phyloP scores from a whole-genome alignment of 2,888 invertebrate species.

The Apamea anceps region DNA sequence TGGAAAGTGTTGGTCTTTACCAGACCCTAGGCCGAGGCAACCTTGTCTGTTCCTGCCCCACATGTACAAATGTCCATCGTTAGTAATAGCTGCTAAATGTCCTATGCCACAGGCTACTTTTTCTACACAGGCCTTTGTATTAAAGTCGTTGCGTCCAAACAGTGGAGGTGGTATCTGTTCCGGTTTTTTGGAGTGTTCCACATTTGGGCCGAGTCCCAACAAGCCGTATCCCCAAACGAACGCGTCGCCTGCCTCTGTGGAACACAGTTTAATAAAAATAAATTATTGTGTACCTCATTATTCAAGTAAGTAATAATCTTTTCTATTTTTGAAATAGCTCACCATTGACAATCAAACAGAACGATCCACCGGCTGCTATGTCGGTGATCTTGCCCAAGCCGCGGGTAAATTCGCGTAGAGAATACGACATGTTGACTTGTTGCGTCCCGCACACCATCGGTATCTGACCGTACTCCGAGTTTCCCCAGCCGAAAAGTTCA shows the following conservation, averaged over 20 bases:
- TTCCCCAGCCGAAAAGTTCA: conserved; percentile 99
- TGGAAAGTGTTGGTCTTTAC: conserved; percentile 96
- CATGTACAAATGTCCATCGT: conserved; percentile 95
- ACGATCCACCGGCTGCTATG: conserved; percentile 96
- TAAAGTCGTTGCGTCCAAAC: conserved; percentile 96
- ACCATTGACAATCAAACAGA: conserved; percentile 96
- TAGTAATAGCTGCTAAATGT: conserved; percentile 94
- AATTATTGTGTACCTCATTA: background rate
- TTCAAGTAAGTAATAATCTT: background rate
- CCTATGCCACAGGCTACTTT: conserved; percentile 93
- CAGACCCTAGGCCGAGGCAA: conserved; percentile 95
- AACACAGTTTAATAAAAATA: conserved; percentile 40
- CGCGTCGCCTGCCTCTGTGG: conserved; percentile 94
- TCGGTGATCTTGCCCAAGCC: conserved; percentile 94
- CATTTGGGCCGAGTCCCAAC: conserved; percentile 96
- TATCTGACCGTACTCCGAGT: conserved; percentile 97
- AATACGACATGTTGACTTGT: conserved; percentile 94
- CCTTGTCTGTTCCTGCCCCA: conserved; percentile 97
- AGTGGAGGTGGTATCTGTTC: conserved; percentile 94
- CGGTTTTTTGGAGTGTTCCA: conserved; percentile 92
- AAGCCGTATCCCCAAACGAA: conserved; percentile 99
- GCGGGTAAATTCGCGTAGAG: conserved; percentile 90
- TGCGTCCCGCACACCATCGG: conserved; percentile 88
- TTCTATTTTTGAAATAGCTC: conserved; percentile 26
- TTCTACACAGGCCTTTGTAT: conserved; percentile 92